These are phyloP conservation scores for Villa cingulata DNA, from an alignment of 2,888 invertebrate genomes.

Conservation along the genomic window DNA sequence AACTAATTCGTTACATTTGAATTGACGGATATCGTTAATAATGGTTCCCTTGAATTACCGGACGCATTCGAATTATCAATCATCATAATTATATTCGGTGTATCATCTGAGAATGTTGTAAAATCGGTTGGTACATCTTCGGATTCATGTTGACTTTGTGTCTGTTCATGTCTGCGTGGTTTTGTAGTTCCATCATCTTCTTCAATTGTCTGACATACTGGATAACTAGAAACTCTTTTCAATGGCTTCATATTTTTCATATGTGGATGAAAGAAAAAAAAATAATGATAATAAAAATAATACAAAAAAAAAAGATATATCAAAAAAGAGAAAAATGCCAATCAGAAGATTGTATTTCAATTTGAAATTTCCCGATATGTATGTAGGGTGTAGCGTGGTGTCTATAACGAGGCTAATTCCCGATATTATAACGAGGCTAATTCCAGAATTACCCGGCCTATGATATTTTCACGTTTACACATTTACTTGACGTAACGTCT, in stretches of 20 bases:
- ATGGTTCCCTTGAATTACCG: slow-evolving; percentile 46
- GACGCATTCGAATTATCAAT: slow-evolving; percentile 33
- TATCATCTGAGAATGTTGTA: slow-evolving; percentile 12
- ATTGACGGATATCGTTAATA: slow-evolving; percentile 37
- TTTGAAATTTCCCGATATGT: too few relatives aligned
- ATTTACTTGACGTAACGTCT: too few relatives aligned
- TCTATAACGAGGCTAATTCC: too few relatives aligned
- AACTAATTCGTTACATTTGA: slow-evolving; percentile 6
- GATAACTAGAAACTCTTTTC: slow-evolving; percentile 58
- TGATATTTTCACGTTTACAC: too few relatives aligned
- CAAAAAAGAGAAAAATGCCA: too few relatives aligned
- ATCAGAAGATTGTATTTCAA: too few relatives aligned
- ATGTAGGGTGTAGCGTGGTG: too few relatives aligned
- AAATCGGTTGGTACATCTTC: slow-evolving; percentile 36
- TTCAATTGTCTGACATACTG: slow-evolving; percentile 37
- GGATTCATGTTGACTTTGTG: slow-evolving; percentile 48
- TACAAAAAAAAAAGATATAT: too few relatives aligned
- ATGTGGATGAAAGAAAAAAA: too few relatives aligned
- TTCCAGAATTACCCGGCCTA: too few relatives aligned
- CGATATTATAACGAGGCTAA: too few relatives aligned
- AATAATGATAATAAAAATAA: too few relatives aligned
- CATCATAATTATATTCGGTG: slow-evolving; percentile 16
- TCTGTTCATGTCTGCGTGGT: slow-evolving; percentile 43
- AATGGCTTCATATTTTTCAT: slow-evolving; percentile 39
- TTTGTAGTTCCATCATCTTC: slow-evolving; percentile 26